Conservation (phyloP, 2,797 vertebrate species). For the Trachops cirrhosus region DNA sequence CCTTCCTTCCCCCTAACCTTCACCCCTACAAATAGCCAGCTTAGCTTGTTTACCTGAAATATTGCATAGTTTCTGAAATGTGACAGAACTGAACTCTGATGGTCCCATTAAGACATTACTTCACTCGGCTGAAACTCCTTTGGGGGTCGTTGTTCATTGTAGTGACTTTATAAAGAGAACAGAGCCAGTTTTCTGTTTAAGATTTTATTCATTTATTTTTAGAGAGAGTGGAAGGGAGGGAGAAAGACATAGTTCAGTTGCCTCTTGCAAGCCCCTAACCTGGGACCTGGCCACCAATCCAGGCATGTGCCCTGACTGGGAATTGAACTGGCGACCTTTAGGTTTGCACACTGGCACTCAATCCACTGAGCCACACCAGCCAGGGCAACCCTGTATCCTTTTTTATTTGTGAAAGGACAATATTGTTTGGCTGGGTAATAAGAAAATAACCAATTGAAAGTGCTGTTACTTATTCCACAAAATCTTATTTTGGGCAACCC, state of each 20-base stretch:
- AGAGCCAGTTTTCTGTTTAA: neutral
- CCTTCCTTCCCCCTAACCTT: neutral
- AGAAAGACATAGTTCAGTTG: no score
- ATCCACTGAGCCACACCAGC: no score
- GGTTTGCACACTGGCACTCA: no score
- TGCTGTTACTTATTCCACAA: neutral
- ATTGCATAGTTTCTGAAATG: neutral
- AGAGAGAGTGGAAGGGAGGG: no score
- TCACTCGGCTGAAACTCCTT: neutral
- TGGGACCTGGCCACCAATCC: no score
- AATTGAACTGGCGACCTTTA: no score
- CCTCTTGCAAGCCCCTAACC: no score
- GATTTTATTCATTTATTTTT: no score
- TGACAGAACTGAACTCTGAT: neutral
- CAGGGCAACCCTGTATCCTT: neutral
- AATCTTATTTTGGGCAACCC: neutral
- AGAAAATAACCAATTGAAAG: slow-evolving; percentile 7
- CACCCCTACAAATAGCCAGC: neutral
- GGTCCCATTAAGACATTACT: neutral
- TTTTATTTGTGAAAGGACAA: slow-evolving; percentile 1
- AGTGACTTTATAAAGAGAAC: neutral
- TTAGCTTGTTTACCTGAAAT: slow-evolving; percentile 3
- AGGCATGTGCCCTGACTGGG: no score
- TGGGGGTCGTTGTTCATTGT: neutral
- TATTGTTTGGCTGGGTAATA: neutral